Base-by-base conservation (phyloP, 2,888 invertebrate genomes). In the Epistrophe eligans region DNA sequence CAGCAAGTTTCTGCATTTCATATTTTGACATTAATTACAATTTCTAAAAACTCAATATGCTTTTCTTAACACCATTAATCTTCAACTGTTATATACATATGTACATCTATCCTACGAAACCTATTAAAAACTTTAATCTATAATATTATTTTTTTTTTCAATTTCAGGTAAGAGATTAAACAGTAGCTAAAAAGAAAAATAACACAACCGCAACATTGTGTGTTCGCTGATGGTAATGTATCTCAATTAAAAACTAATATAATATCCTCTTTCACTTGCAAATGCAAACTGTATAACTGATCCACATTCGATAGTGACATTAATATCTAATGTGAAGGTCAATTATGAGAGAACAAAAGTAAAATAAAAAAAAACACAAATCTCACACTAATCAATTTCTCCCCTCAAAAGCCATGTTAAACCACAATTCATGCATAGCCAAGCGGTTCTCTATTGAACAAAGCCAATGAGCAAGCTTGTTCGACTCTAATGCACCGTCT, bases 301-400 rank as follows among this genome's bases (percentile, higher is more conserved):
- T 71, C 85, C 71, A 85, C 73, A 74, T 74, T 64, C 70, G 77
- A 66, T 58, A 82, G 58, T 76, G 83, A 55, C 74, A 87, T 79
- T 62, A 83, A 87, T 87, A 79, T 71, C 76, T 40, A 45, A 48
- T 40, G 48, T 52, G 79, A 83, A 87, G 87, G 83, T 87, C 76
- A 87, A 82, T 55, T n/a, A 32, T 15, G 9, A 24, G 5, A 17
- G 17, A 43, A 24, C 24, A 24, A 24, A 24, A 24, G n/a, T 11
- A 10, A 32, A 45, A 24, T 24, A 24, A 24, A 67, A 35, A 35
- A 35, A 19, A 19, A 62, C 9, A 24, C 9, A n/a, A 64, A 50
- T 67, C 40, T 73, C 70, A 70, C 74, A 77, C 52, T 87, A 83
- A 83, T 87, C 79, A 87, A 83, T 83, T 87, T 87, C 52, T 72